These are phyloP conservation scores for Laothoe populi DNA, from an alignment of 2,888 invertebrate species.

Conservation along the genomic window DNA sequence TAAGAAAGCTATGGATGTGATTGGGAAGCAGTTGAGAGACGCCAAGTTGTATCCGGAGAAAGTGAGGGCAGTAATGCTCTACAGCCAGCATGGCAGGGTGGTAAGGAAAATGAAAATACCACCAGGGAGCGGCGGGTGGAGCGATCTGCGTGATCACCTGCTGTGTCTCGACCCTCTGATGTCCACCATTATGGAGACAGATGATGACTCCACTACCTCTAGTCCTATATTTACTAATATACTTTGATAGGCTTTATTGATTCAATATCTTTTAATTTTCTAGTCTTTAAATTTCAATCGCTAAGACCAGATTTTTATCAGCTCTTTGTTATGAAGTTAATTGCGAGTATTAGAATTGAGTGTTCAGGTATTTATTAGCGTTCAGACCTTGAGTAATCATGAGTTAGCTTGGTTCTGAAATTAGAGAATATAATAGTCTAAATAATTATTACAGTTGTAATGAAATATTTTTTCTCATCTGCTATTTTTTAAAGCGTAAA, in stretches of 20 bases:
- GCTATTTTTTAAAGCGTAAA: no score
- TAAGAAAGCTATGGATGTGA: slow-evolving; percentile 32
- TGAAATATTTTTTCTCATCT: no score
- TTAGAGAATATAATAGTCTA: no score
- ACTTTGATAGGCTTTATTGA: not conserved
- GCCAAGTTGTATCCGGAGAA: slow-evolving; percentile 44
- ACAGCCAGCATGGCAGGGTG: slow-evolving; percentile 41
- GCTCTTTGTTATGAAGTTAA: no score
- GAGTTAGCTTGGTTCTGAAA: no score
- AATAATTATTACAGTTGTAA: no score
- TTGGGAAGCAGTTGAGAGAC: slow-evolving; percentile 27
- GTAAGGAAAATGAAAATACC: slow-evolving; percentile 35
- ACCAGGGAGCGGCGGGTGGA: slow-evolving; percentile 55
- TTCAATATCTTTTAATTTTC: not conserved
- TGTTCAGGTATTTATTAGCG: no score
- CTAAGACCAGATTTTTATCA: no score
- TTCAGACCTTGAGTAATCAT: no score
- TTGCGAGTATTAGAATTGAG: no score
- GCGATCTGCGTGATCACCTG: slow-evolving; percentile 53
- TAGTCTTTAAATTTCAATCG: no score
- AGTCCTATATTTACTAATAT: slow-evolving; percentile 18
- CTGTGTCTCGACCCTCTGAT: slow-evolving; percentile 54
- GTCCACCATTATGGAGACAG: slow-evolving; percentile 26
- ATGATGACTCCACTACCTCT: slow-evolving; percentile 20
- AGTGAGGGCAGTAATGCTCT: slow-evolving; percentile 47